Base-by-base conservation (phyloP, 2,797 vertebrate species). In the Cephalopachus bancanus region DNA sequence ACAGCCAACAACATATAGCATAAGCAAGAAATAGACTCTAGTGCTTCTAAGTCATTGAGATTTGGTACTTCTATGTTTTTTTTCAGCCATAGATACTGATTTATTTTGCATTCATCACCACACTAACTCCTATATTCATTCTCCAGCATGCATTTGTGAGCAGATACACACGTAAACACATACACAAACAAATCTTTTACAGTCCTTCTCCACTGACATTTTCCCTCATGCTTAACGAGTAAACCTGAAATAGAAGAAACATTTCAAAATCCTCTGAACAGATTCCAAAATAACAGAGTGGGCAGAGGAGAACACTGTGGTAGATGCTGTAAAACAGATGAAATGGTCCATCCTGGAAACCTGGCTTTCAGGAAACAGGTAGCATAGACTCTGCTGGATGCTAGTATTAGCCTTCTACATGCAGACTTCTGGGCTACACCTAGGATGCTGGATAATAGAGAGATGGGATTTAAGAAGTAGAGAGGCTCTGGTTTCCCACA, bases 231-330 rank as follows among this genome's bases (percentile, higher is more conserved):
- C 51, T 92, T 89, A 76, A 83, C 74, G 64, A 72, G n/a, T 2
- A 76, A 37, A 55, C 22, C 19, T 94, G 79, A 94, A 93, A 83
- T 78, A 83, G 59, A 72, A 81, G 51, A 88, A 83, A 28, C 5
- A 30, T 57, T 91, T 84, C 22, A 71, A 51, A 92, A 89, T 14
- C n/a, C 37, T 95, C 55, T 24, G 4, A 37, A 28, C 24, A 72
- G 75, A 94, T 81, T 74, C 55, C n/a, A 74, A 62, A 75, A 51
- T 44, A 75, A 49, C 62, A 85, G 74, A n/a, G 12, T 17, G 4
- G 37, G 1, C 7, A 72, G 80, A 83, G 28, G 20, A n/a, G 59
- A 71, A 19, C 30, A 0, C 19, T 10, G 7, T 22, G 12, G 28
- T 33, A 55, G 75, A 49, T 28, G 11, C 30, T 37, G 5, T 49